Conservation (phyloP, 2,797 vertebrate genomes). For the Gymnoscopelus microlampas region DNA sequence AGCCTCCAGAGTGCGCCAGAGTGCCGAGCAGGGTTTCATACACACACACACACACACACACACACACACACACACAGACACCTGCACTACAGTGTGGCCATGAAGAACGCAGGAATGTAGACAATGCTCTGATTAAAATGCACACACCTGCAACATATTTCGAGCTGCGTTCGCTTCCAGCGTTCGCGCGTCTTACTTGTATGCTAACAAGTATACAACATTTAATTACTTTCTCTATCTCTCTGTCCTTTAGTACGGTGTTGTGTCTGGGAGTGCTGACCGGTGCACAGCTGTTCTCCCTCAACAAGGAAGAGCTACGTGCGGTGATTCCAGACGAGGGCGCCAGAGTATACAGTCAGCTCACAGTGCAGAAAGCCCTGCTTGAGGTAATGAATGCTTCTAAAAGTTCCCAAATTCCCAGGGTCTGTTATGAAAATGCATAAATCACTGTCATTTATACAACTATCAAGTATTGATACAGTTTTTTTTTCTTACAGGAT, state of each 20-base stretch:
- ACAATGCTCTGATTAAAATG: too few relatives aligned
- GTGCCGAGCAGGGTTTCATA: too few relatives aligned
- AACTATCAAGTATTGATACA: neutral
- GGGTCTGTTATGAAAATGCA: too few relatives aligned
- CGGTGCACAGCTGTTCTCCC: slow-evolving; percentile 87
- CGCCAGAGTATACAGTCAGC: slow-evolving; percentile 89
- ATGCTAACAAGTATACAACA: neutral
- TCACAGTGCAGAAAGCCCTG: slow-evolving; percentile 86
- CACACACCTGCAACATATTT: too few relatives aligned
- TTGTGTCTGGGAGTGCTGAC: slow-evolving; percentile 84
- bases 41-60: too few relatives aligned
- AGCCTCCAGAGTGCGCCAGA: too few relatives aligned
- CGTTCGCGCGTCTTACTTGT: too few relatives aligned
- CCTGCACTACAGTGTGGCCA: too few relatives aligned
- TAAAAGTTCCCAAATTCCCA: too few relatives aligned
- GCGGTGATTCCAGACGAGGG: slow-evolving; percentile 87
- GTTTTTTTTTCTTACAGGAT: slow-evolving; percentile 73
- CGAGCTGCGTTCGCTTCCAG: too few relatives aligned
- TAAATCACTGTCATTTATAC: neutral
- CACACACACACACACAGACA: too few relatives aligned
- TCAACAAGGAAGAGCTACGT: slow-evolving; percentile 84
- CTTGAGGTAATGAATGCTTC: slow-evolving; percentile 79
- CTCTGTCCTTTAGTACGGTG: slow-evolving; percentile 78
- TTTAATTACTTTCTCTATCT: neutral
- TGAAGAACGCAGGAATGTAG: too few relatives aligned